These are phyloP conservation scores for Neoseiulus cucumeris DNA, from an alignment of 1,140 invertebrate genomes.

Conservation along the genomic window DNA sequence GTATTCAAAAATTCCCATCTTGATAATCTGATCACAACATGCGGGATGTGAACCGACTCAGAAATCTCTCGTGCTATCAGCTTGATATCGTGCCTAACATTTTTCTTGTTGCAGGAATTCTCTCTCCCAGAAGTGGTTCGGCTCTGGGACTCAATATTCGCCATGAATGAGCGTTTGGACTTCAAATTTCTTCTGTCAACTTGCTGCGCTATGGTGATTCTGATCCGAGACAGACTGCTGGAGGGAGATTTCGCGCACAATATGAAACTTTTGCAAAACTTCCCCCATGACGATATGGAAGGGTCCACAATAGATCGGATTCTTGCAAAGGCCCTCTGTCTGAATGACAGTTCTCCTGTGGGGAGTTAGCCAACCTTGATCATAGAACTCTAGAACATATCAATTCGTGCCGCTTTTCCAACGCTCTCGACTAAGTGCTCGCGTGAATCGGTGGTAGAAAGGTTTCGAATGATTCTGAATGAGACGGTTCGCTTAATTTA, in stretches of 20 bases:
- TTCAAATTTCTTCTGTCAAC: slow-evolving; percentile 56
- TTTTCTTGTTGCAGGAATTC: slow-evolving; percentile 59
- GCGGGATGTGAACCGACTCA: neutral
- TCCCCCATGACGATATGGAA: neutral
- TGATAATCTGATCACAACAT: neutral
- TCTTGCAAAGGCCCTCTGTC: neutral
- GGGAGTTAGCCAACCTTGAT: neutral
- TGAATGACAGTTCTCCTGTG: neutral
- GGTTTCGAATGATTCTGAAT: too few species aligned
- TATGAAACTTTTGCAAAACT: slow-evolving; percentile 63
- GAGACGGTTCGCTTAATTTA: too few species aligned
- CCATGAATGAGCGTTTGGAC: slow-evolving; percentile 64
- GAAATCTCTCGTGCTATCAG: neutral
- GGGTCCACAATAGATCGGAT: neutral
- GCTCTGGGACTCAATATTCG: slow-evolving; percentile 86
- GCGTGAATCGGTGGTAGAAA: too few species aligned
- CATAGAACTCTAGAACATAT: too few species aligned
- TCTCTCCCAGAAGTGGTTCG: slow-evolving; percentile 81
- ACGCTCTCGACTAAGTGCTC: too few species aligned
- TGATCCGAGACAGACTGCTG: slow-evolving; percentile 57
- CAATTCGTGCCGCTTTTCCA: too few species aligned
- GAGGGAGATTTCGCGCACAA: slow-evolving; percentile 69
- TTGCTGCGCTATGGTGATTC: slow-evolving; percentile 85
- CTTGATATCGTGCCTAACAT: neutral
- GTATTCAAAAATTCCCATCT: neutral